phyloP scores from a whole-genome alignment of 2,797 vertebrate genomes.

The Sternarchorhynchus goeldii region DNA sequence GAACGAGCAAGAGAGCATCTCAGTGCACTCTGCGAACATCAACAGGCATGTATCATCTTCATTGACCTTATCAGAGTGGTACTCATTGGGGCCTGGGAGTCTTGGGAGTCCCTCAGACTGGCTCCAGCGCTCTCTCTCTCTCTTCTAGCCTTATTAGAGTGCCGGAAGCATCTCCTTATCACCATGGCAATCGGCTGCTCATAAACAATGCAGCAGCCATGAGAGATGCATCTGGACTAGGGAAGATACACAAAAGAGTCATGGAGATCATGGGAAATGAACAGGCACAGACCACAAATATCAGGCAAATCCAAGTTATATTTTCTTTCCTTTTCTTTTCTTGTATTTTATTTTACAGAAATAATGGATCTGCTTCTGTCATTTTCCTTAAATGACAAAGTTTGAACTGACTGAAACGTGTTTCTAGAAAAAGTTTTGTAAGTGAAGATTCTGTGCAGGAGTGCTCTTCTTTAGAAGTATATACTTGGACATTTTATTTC shows the following conservation, averaged over 20 bases:
- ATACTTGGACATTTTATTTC: too few relatives aligned
- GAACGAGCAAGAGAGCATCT: slow-evolving; percentile 42
- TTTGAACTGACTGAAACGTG: too few relatives aligned
- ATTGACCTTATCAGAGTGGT: slow-evolving; percentile 61
- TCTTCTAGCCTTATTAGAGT: slow-evolving; percentile 53
- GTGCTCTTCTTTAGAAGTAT: too few relatives aligned
- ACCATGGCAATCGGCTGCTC: slow-evolving; percentile 58
- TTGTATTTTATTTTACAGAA: background rate
- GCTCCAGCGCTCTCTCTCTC: slow-evolving; percentile 49
- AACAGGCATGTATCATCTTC: slow-evolving; percentile 59
- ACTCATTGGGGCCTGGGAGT: slow-evolving; percentile 52
- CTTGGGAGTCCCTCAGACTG: slow-evolving; percentile 46
- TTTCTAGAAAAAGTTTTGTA: too few relatives aligned
- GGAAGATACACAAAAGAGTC: slow-evolving; percentile 30
- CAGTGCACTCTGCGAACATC: slow-evolving; percentile 55
- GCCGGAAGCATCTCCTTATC: slow-evolving; percentile 51
- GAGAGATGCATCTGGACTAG: slow-evolving; percentile 48
- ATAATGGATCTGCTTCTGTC: background rate
- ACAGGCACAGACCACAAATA: background rate
- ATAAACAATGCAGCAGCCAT: slow-evolving; percentile 57
- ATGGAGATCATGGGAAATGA: slow-evolving; percentile 22
- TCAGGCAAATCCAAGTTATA: background rate
- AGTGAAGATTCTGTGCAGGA: too few relatives aligned
- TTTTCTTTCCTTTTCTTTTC: background rate
- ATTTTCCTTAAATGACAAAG: background rate